Conservation (phyloP, 2,888 invertebrate genomes). For the Lysandra bellargus region DNA sequence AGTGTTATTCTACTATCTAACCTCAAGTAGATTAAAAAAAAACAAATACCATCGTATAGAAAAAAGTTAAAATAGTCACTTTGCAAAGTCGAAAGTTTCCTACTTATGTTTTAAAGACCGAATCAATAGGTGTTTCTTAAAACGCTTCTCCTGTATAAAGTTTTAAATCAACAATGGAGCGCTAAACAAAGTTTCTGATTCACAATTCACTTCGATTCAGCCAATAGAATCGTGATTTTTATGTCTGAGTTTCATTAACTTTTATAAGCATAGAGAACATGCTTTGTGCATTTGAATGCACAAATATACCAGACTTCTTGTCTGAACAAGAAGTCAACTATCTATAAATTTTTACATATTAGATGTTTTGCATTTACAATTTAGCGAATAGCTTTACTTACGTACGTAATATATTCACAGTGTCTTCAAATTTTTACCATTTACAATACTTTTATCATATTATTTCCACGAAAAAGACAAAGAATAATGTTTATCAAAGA, state of each 20-base stretch:
- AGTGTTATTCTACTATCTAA: background rate
- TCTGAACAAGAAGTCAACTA: background rate
- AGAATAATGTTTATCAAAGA: no score
- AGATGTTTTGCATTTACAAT: background rate
- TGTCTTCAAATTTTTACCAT: no score
- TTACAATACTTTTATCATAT: background rate
- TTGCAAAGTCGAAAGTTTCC: background rate
- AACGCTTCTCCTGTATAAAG: slow-evolving; percentile 23
- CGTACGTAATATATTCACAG: background rate
- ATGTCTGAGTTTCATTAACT: background rate
- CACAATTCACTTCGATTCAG: background rate
- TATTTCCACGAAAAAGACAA: no score
- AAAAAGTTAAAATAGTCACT: background rate
- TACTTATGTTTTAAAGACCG: background rate
- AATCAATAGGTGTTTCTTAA: slow-evolving; percentile 13
- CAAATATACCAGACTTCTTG: background rate
- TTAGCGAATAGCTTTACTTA: background rate
- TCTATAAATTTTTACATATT: background rate
- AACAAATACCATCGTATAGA: no score
- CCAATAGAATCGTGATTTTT: slow-evolving; percentile 9
- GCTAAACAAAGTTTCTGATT: slow-evolving; percentile 13
- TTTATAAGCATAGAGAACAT: no score
- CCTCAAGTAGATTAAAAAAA: background rate
- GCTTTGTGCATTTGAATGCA: no score
- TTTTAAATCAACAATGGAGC: background rate